Evolutionary conservation across 1,140 invertebrate genomes (phyloP).

Genomic region (Pseudachorutes palmiensis): DNA sequence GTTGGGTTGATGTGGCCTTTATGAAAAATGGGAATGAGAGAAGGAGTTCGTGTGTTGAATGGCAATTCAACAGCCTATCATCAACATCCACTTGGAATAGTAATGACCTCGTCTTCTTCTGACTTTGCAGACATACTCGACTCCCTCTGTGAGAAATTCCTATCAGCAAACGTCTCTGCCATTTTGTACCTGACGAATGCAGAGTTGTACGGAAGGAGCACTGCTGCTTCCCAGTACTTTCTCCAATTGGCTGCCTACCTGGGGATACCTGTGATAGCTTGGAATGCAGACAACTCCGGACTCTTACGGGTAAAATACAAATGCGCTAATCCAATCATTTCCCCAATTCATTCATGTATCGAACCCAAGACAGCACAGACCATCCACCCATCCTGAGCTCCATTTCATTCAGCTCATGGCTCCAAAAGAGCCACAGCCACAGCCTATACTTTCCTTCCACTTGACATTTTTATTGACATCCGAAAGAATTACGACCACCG

Average conservation of each 20-base stretch:
- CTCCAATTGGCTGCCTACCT: slow-evolving; percentile 78
- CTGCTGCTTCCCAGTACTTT: slow-evolving; percentile 86
- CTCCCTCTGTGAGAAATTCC: slow-evolving; percentile 54
- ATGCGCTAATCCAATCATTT: neutral
- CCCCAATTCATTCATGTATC: too few relatives aligned
- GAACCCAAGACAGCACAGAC: too few relatives aligned
- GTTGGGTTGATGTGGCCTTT: neutral
- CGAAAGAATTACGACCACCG: too few relatives aligned
- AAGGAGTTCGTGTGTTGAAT: neutral
- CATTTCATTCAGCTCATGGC: too few relatives aligned
- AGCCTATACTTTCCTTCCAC: too few relatives aligned
- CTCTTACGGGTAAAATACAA: slow-evolving; percentile 54
- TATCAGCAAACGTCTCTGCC: slow-evolving; percentile 76
- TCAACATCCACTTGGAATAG: neutral
- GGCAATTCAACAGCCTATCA: neutral
- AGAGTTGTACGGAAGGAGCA: slow-evolving; percentile 74
- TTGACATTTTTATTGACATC: too few relatives aligned
- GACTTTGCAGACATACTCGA: slow-evolving; percentile 41
- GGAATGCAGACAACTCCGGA: slow-evolving; percentile 83
- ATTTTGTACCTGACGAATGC: slow-evolving; percentile 91
- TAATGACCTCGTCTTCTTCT: slow-evolving; percentile 9
- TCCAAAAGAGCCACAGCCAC: too few relatives aligned
- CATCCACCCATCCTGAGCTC: too few relatives aligned
- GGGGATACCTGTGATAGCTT: slow-evolving; percentile 42
- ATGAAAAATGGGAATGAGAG: neutral